Evolutionary conservation across 2,888 invertebrate species (phyloP).

Genomic region (Chouioia cunea): DNA sequence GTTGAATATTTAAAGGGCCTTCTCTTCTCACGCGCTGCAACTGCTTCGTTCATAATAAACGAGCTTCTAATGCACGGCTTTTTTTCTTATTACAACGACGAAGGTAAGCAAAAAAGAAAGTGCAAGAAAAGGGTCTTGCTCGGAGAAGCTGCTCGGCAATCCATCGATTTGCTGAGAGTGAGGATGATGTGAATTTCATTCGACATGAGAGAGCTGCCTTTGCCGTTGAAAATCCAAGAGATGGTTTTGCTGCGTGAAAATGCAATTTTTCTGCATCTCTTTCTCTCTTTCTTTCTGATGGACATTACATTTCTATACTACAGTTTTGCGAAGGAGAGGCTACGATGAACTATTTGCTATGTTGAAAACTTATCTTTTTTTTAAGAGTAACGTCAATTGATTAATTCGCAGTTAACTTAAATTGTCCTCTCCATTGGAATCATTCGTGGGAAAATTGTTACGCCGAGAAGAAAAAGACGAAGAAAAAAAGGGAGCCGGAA

Average conservation of each 20-base stretch:
- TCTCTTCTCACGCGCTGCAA: constrained; percentile 27
- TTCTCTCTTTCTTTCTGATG: no score
- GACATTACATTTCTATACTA: background rate
- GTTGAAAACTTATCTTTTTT: no score
- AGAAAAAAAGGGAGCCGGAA: no score
- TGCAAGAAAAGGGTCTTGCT: no score
- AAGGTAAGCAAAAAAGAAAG: constrained; percentile 1
- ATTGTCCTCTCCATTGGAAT: background rate
- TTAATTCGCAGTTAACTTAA: background rate
- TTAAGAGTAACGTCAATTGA: no score
- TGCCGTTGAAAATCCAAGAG: constrained; percentile 23
- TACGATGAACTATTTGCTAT: no score
- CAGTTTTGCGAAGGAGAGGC: no score
- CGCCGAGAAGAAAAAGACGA: no score
- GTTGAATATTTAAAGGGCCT: constrained; percentile 15
- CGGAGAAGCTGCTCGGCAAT: constrained; percentile 1
- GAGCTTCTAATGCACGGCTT: constrained; percentile 48
- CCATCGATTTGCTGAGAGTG: constrained; percentile 21
- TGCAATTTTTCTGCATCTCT: background rate
- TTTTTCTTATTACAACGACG: background rate
- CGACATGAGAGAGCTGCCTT: constrained; percentile 5
- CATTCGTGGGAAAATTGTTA: no score
- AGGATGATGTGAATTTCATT: constrained; percentile 34
- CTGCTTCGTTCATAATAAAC: constrained; percentile 48
- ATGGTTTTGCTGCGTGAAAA: constrained; percentile 12